Conservation (phyloP, 2,888 invertebrate species). For the Globia sparganii region DNA sequence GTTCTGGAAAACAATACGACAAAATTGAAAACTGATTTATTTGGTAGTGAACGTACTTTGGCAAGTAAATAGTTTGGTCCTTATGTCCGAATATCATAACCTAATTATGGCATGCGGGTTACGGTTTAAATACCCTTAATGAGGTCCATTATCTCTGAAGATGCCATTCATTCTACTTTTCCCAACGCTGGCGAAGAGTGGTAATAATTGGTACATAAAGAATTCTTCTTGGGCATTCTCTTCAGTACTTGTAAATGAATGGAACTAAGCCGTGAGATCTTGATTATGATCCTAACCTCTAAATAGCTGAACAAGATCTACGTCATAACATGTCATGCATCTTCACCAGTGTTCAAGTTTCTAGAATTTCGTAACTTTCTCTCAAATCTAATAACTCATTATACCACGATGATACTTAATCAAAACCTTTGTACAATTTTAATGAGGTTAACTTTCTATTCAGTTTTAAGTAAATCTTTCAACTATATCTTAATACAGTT, state of each 20-base stretch:
- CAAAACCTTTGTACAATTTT: neutral
- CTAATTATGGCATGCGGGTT: too few species aligned
- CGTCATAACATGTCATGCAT: neutral
- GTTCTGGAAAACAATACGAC: neutral
- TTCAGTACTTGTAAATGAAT: neutral
- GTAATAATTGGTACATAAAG: too few species aligned
- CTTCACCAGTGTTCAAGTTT: neutral
- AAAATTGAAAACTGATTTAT: neutral
- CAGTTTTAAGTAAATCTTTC: slow-evolving; percentile 9
- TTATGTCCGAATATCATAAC: too few species aligned
- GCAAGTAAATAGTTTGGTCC: too few species aligned
- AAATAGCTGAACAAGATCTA: neutral
- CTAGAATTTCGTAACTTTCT: neutral
- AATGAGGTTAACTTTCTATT: neutral
- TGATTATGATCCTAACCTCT: neutral
- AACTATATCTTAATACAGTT: neutral
- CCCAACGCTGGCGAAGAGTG: too few species aligned
- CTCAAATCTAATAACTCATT: neutral
- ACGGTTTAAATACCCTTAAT: too few species aligned
- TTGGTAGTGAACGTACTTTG: neutral
- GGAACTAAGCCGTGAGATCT: neutral
- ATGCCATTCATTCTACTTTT: too few species aligned
- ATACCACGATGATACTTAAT: neutral
- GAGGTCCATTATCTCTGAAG: too few species aligned
- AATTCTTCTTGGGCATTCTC: neutral